These are phyloP conservation scores for Decapterus maruadsi DNA, from an alignment of 2,797 vertebrate genomes.

Conservation along the genomic window DNA sequence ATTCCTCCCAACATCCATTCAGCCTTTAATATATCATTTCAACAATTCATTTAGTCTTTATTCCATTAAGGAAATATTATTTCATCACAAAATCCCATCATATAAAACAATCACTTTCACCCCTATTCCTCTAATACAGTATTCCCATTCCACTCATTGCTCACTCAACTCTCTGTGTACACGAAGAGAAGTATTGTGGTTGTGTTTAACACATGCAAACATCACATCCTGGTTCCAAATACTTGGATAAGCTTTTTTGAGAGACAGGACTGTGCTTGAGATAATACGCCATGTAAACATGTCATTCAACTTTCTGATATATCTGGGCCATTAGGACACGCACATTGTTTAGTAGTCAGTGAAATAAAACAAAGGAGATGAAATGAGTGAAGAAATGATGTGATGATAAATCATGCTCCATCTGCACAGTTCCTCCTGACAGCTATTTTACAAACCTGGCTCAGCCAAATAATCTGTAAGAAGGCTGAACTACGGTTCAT, in stretches of 20 bases:
- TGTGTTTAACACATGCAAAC: not conserved
- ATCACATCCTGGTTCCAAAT: not conserved
- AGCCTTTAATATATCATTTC: slow-evolving; percentile 22
- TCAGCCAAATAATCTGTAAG: not conserved
- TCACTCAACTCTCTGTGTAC: not conserved
- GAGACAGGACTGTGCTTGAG: accelerated
- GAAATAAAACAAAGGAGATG: not conserved
- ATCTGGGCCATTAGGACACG: not conserved
- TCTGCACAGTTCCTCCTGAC: not conserved
- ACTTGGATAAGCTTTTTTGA: not conserved
- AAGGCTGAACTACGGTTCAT: not conserved
- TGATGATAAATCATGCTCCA: not conserved
- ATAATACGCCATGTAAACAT: not conserved
- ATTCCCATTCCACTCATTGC: not conserved
- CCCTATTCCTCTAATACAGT: not conserved
- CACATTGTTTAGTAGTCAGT: no score
- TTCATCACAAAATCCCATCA: slow-evolving; percentile 7
- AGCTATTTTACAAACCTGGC: not conserved
- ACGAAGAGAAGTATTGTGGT: not conserved
- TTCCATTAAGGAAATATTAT: slow-evolving; percentile 1
- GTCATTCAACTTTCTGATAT: not conserved
- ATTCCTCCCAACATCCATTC: slow-evolving; percentile 10
- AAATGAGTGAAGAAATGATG: not conserved
- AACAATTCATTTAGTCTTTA: slow-evolving; percentile 5
- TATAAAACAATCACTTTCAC: slow-evolving; percentile 1